Evolutionary conservation across 2,797 vertebrate species (phyloP).

Genomic region (Poecile montanus): DNA sequence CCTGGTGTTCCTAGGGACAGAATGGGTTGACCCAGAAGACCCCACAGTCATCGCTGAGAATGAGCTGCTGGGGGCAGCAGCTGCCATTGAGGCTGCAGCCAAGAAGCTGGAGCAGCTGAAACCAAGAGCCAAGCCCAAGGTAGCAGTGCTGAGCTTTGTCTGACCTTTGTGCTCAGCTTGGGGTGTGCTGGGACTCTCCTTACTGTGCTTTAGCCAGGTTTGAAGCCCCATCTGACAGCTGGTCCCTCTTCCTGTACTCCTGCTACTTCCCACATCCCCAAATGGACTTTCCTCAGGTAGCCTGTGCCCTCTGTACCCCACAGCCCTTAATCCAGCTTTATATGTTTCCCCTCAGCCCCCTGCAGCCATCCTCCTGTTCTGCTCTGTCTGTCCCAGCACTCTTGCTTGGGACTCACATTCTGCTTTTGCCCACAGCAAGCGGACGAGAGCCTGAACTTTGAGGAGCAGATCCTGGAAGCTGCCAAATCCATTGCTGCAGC

Average conservation of each 20-base stretch:
- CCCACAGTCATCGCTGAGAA: constrained; percentile 90
- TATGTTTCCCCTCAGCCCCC: not conserved
- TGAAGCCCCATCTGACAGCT: not conserved
- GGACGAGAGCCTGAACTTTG: constrained; percentile 95
- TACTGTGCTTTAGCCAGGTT: not conserved
- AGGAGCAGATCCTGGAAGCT: constrained; percentile 95
- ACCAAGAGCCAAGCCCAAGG: constrained; percentile 89
- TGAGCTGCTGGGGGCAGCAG: constrained; percentile 86
- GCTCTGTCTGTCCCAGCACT: not conserved
- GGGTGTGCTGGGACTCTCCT: not conserved
- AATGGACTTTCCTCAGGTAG: not conserved
- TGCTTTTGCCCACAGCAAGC: constrained; percentile 82
- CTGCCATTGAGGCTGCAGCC: constrained; percentile 89
- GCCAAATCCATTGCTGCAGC: constrained; percentile 96
- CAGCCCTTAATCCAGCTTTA: not conserved
- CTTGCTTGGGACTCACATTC: not conserved
- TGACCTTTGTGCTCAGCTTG: not conserved
- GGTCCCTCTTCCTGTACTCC: not conserved
- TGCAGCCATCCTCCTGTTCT: not conserved
- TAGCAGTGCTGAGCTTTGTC: constrained; percentile 35
- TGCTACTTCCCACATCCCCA: not conserved
- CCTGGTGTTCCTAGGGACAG: constrained; percentile 74
- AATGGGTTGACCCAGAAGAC: constrained; percentile 91
- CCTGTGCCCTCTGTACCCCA: not conserved
- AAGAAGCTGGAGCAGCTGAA: constrained; percentile 91